These are phyloP conservation scores for Tragulus kanchil DNA, from an alignment of 2,113 vertebrate genomes.

Conservation along the genomic window DNA sequence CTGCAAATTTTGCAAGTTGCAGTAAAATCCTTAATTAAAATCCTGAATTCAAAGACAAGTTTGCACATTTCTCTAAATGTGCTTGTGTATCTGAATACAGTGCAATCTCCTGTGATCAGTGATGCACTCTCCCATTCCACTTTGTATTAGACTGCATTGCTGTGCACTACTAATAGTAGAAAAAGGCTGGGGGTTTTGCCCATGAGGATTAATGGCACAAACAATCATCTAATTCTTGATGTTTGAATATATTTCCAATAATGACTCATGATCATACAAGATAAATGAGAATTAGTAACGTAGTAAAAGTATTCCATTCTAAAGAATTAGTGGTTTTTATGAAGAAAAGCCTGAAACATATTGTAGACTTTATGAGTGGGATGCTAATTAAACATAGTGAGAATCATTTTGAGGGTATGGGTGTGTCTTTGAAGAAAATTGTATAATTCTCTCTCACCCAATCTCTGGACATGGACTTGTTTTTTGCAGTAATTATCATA, in stretches of 20 bases:
- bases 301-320: neutral
- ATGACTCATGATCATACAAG: neutral
- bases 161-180: neutral
- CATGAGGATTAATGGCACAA: neutral
- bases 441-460: neutral
- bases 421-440: neutral
- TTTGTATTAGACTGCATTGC: neutral
- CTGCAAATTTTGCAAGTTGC: neutral
- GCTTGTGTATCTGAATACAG: neutral
- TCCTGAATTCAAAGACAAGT: neutral
- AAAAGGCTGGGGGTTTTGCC: neutral
- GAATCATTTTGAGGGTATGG: neutral
- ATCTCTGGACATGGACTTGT: neutral
- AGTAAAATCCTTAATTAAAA: neutral
- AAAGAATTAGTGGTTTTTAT: neutral
- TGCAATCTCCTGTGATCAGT: neutral
- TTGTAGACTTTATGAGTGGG: neutral
- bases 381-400: neutral
- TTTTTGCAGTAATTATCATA: neutral
- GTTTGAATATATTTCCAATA: neutral
- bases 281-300: neutral
- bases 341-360: neutral
- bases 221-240: neutral
- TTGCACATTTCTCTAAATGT: neutral
- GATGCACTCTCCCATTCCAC: fast-evolving